Evolutionary conservation across 2,113 vertebrate genomes (phyloP).

Genomic region (Phodopus roborovskii): DNA sequence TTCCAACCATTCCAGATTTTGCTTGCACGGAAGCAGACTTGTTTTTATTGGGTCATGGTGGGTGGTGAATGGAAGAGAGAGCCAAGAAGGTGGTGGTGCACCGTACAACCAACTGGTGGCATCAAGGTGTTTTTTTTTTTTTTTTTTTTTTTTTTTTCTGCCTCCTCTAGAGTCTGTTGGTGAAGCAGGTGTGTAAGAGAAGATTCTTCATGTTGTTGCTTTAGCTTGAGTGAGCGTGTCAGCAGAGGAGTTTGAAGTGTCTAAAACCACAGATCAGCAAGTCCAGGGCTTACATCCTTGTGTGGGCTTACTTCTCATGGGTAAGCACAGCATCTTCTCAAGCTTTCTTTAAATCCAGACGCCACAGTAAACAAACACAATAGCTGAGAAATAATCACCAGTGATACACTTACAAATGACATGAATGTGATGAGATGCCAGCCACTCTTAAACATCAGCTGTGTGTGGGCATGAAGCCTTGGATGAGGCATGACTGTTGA

Average conservation of each 20-base stretch:
- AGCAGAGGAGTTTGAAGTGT: background rate
- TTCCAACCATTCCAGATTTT: background rate
- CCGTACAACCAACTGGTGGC: background rate
- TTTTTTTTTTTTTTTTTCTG: constrained; percentile 1
- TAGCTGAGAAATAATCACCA: background rate
- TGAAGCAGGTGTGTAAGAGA: background rate
- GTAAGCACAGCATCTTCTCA: background rate
- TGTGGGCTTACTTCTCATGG: background rate
- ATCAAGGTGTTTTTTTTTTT: background rate
- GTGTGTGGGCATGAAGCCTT: background rate
- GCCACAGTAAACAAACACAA: background rate
- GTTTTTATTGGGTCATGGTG: background rate
- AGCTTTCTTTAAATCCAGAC: background rate
- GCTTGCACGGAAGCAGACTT: background rate
- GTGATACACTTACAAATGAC: background rate
- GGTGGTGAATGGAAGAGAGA: background rate
- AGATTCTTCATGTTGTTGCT: background rate
- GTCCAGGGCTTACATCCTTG: background rate
- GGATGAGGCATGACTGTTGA: background rate
- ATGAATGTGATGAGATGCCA: background rate
- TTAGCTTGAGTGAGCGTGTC: background rate
- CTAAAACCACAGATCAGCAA: background rate
- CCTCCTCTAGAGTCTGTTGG: background rate
- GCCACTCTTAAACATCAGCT: background rate
- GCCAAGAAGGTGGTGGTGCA: background rate